Evolutionary conservation across 1,140 invertebrate species (phyloP).

Genomic region (Drosophila micromelanica): DNA sequence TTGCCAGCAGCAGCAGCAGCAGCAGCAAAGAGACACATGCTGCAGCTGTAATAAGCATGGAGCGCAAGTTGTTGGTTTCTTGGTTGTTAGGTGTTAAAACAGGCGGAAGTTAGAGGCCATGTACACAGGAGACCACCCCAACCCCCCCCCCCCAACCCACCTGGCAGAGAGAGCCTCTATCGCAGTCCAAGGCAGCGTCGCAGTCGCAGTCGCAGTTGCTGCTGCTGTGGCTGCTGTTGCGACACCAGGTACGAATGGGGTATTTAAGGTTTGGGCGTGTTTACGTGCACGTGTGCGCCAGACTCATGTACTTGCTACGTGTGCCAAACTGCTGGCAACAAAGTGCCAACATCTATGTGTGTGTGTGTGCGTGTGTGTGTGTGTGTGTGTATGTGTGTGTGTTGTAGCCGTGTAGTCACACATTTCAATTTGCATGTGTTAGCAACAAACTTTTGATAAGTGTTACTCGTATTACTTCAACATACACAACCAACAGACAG

Average conservation of each 20-base stretch:
- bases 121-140: too few relatives aligned
- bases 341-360: constrained; percentile 41
- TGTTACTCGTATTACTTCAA: constrained; percentile 74
- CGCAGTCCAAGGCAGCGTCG: neutral
- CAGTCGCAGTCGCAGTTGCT: neutral
- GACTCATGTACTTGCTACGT: constrained; percentile 54
- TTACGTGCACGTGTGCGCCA: constrained; percentile 31
- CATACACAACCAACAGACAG: constrained; percentile 21
- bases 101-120: constrained; percentile 75
- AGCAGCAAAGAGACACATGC: constrained; percentile 60
- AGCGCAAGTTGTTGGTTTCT: constrained; percentile 61
- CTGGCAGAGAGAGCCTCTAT: neutral
- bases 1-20: neutral
- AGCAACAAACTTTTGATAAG: constrained; percentile 81
- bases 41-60: constrained; percentile 74
- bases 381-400: constrained; percentile 26
- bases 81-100: constrained; percentile 78
- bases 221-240: constrained; percentile 32
- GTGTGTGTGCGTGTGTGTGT: constrained; percentile 29
- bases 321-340: constrained; percentile 67
- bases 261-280: constrained; percentile 2
- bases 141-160: too few relatives aligned
- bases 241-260: neutral
- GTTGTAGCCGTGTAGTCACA: constrained; percentile 54
- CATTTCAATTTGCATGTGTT: constrained; percentile 82